phyloP scores from a whole-genome alignment of 2,888 invertebrate genomes.

The Thyatira batis region DNA sequence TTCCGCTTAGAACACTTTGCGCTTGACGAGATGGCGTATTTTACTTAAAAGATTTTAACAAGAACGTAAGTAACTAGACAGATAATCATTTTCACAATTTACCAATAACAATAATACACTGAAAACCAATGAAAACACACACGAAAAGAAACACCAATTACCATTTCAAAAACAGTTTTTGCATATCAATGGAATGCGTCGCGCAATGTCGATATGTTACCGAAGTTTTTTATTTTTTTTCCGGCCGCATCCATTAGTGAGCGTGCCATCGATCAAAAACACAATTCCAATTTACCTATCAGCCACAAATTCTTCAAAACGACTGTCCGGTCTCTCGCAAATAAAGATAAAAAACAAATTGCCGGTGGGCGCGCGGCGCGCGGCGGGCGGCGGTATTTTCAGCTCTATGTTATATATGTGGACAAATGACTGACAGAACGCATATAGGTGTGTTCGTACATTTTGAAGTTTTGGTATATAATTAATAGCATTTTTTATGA shows the following conservation, averaged over 20 bases:
- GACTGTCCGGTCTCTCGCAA: slow-evolving; percentile 54
- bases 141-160: slow-evolving; percentile 24
- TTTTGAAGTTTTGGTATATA: slow-evolving; percentile 17
- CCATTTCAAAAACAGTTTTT: slow-evolving; percentile 44
- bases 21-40: too few species aligned
- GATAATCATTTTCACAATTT: too few species aligned
- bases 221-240: slow-evolving; percentile 44
- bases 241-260: slow-evolving; percentile 52
- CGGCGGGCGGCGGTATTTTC: slow-evolving; percentile 24
- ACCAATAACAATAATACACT: slow-evolving; percentile 18
- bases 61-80: too few species aligned
- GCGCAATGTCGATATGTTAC: slow-evolving; percentile 22
- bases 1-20: too few species aligned
- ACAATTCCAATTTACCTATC: slow-evolving; percentile 78
- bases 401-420: slow-evolving; percentile 33
- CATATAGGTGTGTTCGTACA: slow-evolving; percentile 17
- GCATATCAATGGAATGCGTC: slow-evolving; percentile 62
- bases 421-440: slow-evolving; percentile 16
- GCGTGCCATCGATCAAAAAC: slow-evolving; percentile 69
- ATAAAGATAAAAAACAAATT: slow-evolving; percentile 65
- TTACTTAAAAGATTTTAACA: too few species aligned
- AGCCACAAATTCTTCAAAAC: slow-evolving; percentile 77
- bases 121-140: neutral
- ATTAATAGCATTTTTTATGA: neutral
- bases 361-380: slow-evolving; percentile 13